phyloP scores from a whole-genome alignment of 2,888 invertebrate genomes.

The Xestobium rufovillosum region DNA sequence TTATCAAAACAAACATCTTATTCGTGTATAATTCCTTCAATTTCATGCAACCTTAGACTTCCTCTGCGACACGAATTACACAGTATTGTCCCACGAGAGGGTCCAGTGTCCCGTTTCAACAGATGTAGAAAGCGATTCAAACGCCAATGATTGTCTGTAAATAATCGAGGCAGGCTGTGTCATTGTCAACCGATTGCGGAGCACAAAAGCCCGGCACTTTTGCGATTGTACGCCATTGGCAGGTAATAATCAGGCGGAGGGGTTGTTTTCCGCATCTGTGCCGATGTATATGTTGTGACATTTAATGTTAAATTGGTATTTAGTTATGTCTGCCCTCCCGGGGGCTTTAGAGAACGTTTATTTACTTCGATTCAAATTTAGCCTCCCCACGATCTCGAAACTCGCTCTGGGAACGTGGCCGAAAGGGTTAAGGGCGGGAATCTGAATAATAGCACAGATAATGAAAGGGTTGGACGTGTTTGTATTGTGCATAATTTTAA shows the following conservation, averaged over 20 bases:
- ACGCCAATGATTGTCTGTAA: no score
- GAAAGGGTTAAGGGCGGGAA: no score
- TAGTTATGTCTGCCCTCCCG: no score
- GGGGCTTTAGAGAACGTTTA: no score
- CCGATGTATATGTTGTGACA: slow-evolving; percentile 38
- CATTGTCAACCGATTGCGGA: slow-evolving; percentile 32
- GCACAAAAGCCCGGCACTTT: slow-evolving; percentile 33
- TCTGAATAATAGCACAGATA: no score
- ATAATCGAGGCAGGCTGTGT: slow-evolving; percentile 27
- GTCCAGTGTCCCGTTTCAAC: slow-evolving; percentile 35
- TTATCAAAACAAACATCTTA: slow-evolving; percentile 32
- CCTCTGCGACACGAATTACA: slow-evolving; percentile 32
- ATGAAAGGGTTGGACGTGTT: no score
- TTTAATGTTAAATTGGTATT: slow-evolving; percentile 31
- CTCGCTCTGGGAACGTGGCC: no score
- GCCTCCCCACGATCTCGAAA: no score
- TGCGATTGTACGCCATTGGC: slow-evolving; percentile 36
- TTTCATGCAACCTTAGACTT: slow-evolving; percentile 32
- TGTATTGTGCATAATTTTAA: no score
- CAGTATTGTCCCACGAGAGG: slow-evolving; percentile 28
- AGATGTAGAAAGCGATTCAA: slow-evolving; percentile 37
- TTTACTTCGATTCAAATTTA: no score
- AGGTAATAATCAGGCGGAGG: slow-evolving; percentile 38
- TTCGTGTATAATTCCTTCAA: slow-evolving; percentile 32
- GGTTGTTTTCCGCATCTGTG: no score